phyloP scores from a whole-genome alignment of 2,113 vertebrate species.

The Petrocephalus microphthalmus region DNA sequence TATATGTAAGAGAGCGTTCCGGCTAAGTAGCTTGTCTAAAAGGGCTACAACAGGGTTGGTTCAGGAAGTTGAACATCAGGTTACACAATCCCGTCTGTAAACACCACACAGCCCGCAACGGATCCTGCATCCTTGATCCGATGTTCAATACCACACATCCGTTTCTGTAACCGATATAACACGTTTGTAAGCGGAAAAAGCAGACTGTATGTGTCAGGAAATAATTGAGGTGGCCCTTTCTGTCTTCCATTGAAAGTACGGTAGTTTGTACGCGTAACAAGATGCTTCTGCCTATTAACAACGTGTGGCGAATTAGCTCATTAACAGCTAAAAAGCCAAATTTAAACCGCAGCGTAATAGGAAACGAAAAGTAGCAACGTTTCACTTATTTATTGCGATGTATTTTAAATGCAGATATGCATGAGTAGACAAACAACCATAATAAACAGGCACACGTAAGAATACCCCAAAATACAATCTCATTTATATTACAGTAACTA shows the following conservation, averaged over 20 bases:
- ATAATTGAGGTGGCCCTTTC: neutral
- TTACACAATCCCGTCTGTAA: neutral
- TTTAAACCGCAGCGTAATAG: neutral
- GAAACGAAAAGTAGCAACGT: neutral
- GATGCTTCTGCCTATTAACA: neutral
- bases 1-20: neutral
- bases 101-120: neutral
- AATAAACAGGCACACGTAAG: neutral
- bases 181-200: neutral
- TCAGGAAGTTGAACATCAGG: neutral
- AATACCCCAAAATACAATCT: neutral
- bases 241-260: neutral
- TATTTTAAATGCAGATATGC: neutral
- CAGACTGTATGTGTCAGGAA: neutral
- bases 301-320: neutral
- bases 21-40: neutral
- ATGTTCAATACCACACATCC: neutral
- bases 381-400: neutral
- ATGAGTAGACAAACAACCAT: neutral
- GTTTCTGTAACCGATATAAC: neutral
- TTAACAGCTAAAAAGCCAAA: neutral
- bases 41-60: neutral
- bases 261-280: neutral
- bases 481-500: neutral
- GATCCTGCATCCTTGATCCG: neutral